Evolutionary conservation across 2,888 invertebrate species (phyloP).

Genomic region (Zeuzera pyrina): DNA sequence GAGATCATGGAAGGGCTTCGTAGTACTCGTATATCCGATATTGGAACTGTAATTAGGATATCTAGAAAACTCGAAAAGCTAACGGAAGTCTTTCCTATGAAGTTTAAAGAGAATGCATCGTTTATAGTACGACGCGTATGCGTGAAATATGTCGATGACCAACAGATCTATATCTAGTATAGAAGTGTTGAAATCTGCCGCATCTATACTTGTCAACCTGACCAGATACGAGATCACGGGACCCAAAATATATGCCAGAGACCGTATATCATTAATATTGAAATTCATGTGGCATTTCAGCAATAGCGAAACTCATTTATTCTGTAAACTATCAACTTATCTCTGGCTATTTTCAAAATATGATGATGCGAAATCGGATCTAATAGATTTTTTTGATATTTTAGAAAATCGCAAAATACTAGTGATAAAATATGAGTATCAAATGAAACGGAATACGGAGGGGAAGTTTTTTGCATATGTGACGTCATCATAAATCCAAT

Average conservation of each 20-base stretch:
- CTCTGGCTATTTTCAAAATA: conserved; percentile 78
- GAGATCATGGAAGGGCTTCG: conserved; percentile 54
- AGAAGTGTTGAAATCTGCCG: conserved; percentile 64
- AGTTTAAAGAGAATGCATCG: conserved; percentile 44
- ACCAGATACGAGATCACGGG: conserved; percentile 75
- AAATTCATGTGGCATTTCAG: conserved; percentile 79
- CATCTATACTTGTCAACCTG: conserved; percentile 77
- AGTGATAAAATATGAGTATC: too few species aligned
- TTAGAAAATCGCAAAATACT: too few species aligned
- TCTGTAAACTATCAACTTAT: conserved; percentile 77
- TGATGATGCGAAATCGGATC: conserved; percentile 47
- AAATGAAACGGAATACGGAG: too few species aligned
- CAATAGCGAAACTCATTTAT: conserved; percentile 76
- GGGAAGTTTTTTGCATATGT: too few species aligned
- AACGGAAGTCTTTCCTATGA: conserved; percentile 59
- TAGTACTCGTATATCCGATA: conserved; percentile 40
- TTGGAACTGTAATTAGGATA: conserved; percentile 49
- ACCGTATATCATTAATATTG: conserved; percentile 73
- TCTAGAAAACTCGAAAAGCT: conserved; percentile 56
- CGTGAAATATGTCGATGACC: conserved; percentile 52
- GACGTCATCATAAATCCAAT: too few species aligned
- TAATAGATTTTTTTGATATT: too few species aligned
- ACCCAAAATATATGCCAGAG: conserved; percentile 73
- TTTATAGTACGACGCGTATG: conserved; percentile 44
- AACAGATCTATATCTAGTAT: conserved; percentile 76